Base-by-base conservation (phyloP, 2,888 invertebrate species). In the Erebia palarica region DNA sequence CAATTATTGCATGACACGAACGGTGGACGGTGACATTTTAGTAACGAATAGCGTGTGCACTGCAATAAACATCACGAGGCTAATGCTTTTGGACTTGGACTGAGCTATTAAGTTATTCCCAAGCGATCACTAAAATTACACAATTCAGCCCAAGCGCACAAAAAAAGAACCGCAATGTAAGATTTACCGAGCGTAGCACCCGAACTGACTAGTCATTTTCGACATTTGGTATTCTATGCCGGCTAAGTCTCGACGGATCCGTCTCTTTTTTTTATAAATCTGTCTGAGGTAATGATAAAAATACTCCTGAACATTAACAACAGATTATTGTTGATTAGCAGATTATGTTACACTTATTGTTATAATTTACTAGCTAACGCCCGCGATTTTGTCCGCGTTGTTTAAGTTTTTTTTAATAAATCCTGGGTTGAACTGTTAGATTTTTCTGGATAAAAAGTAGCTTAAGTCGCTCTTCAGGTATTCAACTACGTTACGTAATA, bases 121-220 rank as follows among this genome's bases (percentile, higher is more conserved):
- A 11, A 61, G 18, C 18, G 44, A 13, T 13, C 42, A 61, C 16
- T 61, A 18, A 18, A 61, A 61, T 61, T 61, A 61, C 18, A 61
- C 61, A 61, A 61, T 61, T 47, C 44, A 44, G n/a, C 61, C n/a
- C 61, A 16, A 47, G 44, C 5, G 44, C 11, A 18, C 61, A 18
- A 61, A 61, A 18, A 18, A 61, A 18, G 16, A 55, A 44, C 10
- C 10, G 47, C 18, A 42, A 13, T 16, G 14, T 44, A 60, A n/a
- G 60, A 60, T 60, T 44, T 44, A 60, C 18, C 3, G 42, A 61
- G 61, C 42, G 42, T 44, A 47, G 18, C 44, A 18, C 44, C n/a
- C 47, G 61, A 61, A 44, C 47, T 44, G 10, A 61, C 61, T 61
- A 47, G 61, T 61, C 61, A 61, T 61, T 61, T 61, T 61, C 44